Evolutionary conservation across 2,797 vertebrate species (phyloP).

Genomic region (Amphiprion clarkii): DNA sequence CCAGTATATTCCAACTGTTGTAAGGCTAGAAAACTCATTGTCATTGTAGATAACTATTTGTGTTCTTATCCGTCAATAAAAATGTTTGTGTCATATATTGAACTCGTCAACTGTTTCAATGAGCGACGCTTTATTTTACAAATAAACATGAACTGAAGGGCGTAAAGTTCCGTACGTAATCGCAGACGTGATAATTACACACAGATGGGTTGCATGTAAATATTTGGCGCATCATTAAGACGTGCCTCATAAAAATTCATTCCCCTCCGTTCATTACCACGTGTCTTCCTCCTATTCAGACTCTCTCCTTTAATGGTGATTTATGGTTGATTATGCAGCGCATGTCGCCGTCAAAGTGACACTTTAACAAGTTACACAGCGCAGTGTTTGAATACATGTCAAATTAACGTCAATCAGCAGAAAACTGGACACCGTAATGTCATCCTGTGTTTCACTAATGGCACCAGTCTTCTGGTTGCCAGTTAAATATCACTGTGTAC

Average conservation of each 20-base stretch:
- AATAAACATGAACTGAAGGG: slow-evolving; percentile 56
- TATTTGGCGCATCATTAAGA: slow-evolving; percentile 34
- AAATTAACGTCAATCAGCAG: slow-evolving; percentile 58
- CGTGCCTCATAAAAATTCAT: slow-evolving; percentile 34
- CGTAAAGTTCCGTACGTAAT: neutral
- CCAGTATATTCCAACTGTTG: slow-evolving; percentile 71
- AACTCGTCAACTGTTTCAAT: slow-evolving; percentile 54
- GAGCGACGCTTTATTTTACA: slow-evolving; percentile 63
- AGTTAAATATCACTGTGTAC: slow-evolving; percentile 9
- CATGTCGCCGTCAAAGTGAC: slow-evolving; percentile 24
- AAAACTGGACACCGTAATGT: slow-evolving; percentile 30
- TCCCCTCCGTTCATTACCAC: slow-evolving; percentile 12
- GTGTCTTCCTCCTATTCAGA: slow-evolving; percentile 4
- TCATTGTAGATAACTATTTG: slow-evolving; percentile 76
- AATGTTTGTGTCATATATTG: slow-evolving; percentile 74
- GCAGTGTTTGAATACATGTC: slow-evolving; percentile 52
- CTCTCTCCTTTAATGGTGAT: slow-evolving; percentile 38
- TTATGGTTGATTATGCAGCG: slow-evolving; percentile 35
- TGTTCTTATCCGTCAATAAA: slow-evolving; percentile 74
- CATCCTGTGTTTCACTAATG: slow-evolving; percentile 45
- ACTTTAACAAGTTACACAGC: slow-evolving; percentile 41
- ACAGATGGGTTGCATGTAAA: slow-evolving; percentile 33
- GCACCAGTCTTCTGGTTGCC: slow-evolving; percentile 23
- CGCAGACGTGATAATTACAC: slow-evolving; percentile 2
- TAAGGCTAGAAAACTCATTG: slow-evolving; percentile 71